phyloP scores from a whole-genome alignment of 2,113 vertebrate species.

The Chaetodon auriga region DNA sequence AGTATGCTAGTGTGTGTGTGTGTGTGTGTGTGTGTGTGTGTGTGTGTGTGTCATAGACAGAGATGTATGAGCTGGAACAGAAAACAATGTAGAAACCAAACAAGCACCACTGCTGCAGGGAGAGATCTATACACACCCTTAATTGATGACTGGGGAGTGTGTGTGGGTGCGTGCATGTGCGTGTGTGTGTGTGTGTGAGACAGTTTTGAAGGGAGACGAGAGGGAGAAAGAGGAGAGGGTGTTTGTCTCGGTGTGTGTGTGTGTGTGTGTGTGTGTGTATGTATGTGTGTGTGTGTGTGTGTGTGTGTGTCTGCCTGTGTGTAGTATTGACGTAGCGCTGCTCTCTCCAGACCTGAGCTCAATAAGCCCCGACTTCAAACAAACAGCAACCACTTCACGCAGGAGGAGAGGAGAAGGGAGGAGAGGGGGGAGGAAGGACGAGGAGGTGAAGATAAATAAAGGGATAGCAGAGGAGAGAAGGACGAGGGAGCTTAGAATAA shows the following conservation, averaged over 20 bases:
- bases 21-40: neutral
- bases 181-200: slow-evolving; percentile 30
- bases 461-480: slow-evolving; percentile 1
- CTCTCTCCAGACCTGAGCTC: slow-evolving; percentile 73
- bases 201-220: slow-evolving; percentile 16
- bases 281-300: slow-evolving; percentile 25
- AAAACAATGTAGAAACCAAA: slow-evolving; percentile 77
- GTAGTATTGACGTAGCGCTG: slow-evolving; percentile 57
- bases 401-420: slow-evolving; percentile 18
- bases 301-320: slow-evolving; percentile 51
- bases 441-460: slow-evolving; percentile 50
- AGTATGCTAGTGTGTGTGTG: neutral
- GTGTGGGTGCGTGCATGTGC: slow-evolving; percentile 42
- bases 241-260: slow-evolving; percentile 22
- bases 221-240: slow-evolving; percentile 32
- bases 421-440: slow-evolving; percentile 1
- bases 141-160: slow-evolving; percentile 68
- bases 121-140: slow-evolving; percentile 67
- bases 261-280: slow-evolving; percentile 48
- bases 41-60: slow-evolving; percentile 58
- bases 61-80: slow-evolving; percentile 73
- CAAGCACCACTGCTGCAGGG: slow-evolving; percentile 69
- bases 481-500: neutral
- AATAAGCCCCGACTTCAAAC: slow-evolving; percentile 74
- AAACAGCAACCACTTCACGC: slow-evolving; percentile 63